phyloP scores from a whole-genome alignment of 92 coral and sea anemone species.

The Epizoanthus rinbou region DNA sequence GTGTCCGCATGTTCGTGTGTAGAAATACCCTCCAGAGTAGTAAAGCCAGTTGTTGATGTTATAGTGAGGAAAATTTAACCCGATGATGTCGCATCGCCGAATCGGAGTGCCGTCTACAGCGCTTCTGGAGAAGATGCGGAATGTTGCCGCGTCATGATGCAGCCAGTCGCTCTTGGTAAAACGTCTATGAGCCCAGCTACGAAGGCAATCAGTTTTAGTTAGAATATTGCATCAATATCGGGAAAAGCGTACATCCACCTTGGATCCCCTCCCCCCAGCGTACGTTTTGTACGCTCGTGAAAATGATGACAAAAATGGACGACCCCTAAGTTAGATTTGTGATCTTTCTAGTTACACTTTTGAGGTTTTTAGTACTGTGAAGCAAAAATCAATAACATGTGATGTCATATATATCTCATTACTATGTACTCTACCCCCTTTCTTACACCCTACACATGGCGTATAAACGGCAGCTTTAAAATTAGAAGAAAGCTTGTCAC shows the following conservation, averaged over 20 bases:
- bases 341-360: too few species aligned
- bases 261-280: too few species aligned
- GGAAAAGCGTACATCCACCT: too few species aligned
- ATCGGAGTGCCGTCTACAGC: slow-evolving; percentile 65
- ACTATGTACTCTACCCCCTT: too few species aligned
- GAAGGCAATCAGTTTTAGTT: not conserved
- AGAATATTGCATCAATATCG: not conserved
- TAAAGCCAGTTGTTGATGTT: slow-evolving; percentile 57
- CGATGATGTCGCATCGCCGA: slow-evolving; percentile 70
- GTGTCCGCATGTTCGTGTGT: slow-evolving; percentile 50
- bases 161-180: slow-evolving; percentile 61
- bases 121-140: slow-evolving; percentile 66
- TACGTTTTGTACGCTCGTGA: too few species aligned
- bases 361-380: too few species aligned
- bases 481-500: not conserved
- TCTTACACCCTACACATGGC: too few species aligned
- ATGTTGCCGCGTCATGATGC: slow-evolving; percentile 17
- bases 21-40: slow-evolving; percentile 38
- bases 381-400: too few species aligned
- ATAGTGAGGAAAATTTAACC: slow-evolving; percentile 54
- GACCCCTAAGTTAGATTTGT: too few species aligned
- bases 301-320: too few species aligned
- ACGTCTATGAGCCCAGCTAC: not conserved
- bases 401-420: too few species aligned
- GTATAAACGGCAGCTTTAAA: too few species aligned